Conservation (phyloP, 2,888 invertebrate species). For the Tenthredo mesomela region DNA sequence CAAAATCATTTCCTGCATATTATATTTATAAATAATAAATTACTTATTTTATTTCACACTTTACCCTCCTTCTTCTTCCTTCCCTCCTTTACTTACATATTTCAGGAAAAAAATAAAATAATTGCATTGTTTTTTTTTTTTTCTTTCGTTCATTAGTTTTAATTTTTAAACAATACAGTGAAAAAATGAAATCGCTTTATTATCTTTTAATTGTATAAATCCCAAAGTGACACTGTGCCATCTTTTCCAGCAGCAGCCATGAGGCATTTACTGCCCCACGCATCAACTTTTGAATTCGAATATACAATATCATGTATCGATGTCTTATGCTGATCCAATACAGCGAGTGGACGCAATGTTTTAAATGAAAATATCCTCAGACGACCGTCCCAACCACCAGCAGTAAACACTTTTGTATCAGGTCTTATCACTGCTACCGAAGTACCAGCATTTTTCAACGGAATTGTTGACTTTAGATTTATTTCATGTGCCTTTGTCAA, state of each 20-base stretch:
- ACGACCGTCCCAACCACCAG: conserved; percentile 89
- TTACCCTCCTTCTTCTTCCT: no score
- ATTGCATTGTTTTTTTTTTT: not conserved
- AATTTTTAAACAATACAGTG: conserved; percentile 32
- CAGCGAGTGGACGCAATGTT: conserved; percentile 85
- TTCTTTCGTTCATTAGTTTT: not conserved
- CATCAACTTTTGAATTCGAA: conserved; percentile 83
- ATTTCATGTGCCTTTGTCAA: conserved; percentile 69
- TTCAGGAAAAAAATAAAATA: no score
- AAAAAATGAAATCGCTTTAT: conserved; percentile 1
- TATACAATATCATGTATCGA: conserved; percentile 87
- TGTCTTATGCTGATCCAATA: conserved; percentile 86
- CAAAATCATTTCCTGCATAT: no score
- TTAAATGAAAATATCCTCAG: conserved; percentile 90
- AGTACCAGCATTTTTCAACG: conserved; percentile 87
- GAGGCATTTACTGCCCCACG: conserved; percentile 85
- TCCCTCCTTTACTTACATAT: no score
- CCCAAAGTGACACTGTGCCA: conserved; percentile 89
- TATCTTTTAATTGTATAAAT: conserved; percentile 84
- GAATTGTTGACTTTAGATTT: conserved; percentile 79
- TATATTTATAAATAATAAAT: no score
- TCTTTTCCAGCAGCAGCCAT: conserved; percentile 89
- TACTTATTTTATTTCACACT: no score
- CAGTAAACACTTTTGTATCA: conserved; percentile 87
- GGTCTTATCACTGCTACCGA: conserved; percentile 84